A percentile compares a stretch with the other conserved stretches of the same genome.
These are phyloP conservation scores for Rhynchopsitta pachyrhyncha DNA, from an alignment of 2,113 vertebrate genomes.

Conservation along the genomic window DNA sequence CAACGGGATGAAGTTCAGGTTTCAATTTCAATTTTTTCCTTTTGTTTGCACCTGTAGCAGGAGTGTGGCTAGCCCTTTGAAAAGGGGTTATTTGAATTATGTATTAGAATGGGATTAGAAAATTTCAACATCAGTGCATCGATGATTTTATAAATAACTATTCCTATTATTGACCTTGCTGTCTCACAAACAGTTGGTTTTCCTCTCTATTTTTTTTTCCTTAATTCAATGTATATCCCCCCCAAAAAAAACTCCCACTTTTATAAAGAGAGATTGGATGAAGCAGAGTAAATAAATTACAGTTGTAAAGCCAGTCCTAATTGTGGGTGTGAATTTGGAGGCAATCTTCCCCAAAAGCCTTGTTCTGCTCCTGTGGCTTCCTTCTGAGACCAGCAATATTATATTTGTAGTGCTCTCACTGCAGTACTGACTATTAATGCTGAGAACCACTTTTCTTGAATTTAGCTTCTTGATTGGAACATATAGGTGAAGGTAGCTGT, in stretches of 20 bases:
- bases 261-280: not conserved
- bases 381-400: not conserved
- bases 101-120: not conserved
- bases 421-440: no score
- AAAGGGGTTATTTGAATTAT: not conserved
- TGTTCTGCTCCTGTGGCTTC: not conserved
- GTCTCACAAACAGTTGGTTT: not conserved
- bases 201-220: not conserved
- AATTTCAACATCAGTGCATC: not conserved
- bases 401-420: not conserved
- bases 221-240: not conserved
- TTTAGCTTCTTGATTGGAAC: not conserved
- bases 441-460: not conserved
- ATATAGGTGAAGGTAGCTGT: fast-evolving
- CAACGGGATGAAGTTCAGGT: not conserved
- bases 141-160: not conserved
- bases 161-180: not conserved
- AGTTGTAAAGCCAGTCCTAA: not conserved
- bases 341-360: not conserved
- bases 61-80: slow-evolving; percentile 7
- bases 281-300: not conserved
- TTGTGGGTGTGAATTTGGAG: not conserved
- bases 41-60: slow-evolving; percentile 27
- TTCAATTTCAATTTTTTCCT: not conserved
- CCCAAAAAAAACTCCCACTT: not conserved